Evolutionary conservation across 2,888 invertebrate species (phyloP).

Genomic region (Cyclophora punctaria): DNA sequence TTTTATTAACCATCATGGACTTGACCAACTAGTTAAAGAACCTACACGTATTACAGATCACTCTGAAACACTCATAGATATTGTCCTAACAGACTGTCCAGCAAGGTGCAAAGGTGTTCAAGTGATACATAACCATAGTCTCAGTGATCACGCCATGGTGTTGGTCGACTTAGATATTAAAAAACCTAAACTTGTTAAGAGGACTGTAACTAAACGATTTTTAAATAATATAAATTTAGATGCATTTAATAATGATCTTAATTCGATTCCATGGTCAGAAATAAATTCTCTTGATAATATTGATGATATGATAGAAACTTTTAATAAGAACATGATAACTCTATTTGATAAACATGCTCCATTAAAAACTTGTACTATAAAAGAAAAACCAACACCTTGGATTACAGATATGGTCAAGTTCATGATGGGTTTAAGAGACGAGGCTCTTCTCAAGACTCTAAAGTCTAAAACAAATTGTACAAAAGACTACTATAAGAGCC

Average conservation of each 20-base stretch:
- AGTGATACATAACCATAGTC: no score
- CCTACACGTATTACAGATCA: slow-evolving; percentile 10
- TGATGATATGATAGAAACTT: neutral
- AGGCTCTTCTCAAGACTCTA: neutral
- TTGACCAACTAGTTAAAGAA: neutral
- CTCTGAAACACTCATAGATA: slow-evolving; percentile 7
- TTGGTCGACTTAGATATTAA: no score
- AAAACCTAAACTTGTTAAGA: no score
- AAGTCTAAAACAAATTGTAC: neutral
- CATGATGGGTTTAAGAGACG: neutral
- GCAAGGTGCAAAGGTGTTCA: neutral
- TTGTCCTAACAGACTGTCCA: slow-evolving; percentile 9
- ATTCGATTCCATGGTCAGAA: no score
- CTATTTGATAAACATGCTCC: neutral
- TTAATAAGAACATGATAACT: neutral
- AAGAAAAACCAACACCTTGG: neutral
- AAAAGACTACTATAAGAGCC: neutral
- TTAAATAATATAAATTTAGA: no score
- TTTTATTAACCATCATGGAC: neutral
- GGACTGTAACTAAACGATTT: no score
- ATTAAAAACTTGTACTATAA: neutral
- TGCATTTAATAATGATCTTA: no score
- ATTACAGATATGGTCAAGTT: neutral
- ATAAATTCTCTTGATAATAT: neutral
- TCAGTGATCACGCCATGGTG: no score